phyloP scores from a whole-genome alignment of 2,797 vertebrate species.

The Sebastes steindachneri region DNA sequence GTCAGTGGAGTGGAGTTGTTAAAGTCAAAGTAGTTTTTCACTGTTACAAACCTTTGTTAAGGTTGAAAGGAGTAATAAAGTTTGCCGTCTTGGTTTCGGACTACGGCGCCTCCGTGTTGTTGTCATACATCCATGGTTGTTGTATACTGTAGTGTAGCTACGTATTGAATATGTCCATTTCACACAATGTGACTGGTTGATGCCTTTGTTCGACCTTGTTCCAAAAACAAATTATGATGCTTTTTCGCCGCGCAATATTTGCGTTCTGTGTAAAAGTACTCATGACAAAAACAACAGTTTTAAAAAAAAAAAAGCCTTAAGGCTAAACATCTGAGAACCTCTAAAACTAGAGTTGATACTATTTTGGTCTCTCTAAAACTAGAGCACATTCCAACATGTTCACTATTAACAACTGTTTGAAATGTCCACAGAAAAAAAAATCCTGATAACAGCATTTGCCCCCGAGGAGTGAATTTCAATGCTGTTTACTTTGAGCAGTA shows the following conservation, averaged over 20 bases:
- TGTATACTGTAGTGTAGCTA: too few relatives aligned
- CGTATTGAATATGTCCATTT: too few relatives aligned
- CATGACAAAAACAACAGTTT: too few relatives aligned
- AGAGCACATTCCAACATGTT: slow-evolving; percentile 25
- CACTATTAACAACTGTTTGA: slow-evolving; percentile 33
- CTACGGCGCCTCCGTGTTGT: too few relatives aligned
- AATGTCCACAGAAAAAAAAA: slow-evolving; percentile 24
- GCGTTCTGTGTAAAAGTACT: too few relatives aligned
- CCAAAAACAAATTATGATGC: too few relatives aligned
- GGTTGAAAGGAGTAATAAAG: too few relatives aligned
- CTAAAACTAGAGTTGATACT: neutral
- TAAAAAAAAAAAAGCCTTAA: neutral
- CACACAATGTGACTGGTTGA: too few relatives aligned
- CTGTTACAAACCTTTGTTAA: neutral
- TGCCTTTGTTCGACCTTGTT: too few relatives aligned
- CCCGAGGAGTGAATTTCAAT: slow-evolving; percentile 69
- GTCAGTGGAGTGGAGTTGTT: neutral
- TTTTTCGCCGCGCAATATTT: too few relatives aligned
- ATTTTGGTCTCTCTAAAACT: neutral
- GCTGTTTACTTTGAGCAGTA: slow-evolving; percentile 70
- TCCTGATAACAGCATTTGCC: slow-evolving; percentile 45
- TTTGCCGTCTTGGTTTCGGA: too few relatives aligned
- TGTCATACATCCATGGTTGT: too few relatives aligned
- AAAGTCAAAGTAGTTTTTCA: neutral
- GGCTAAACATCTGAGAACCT: neutral